A percentile compares a stretch with the other conserved stretches of the same genome.
phyloP scores from a whole-genome alignment of 2,113 vertebrate species.

The Pteruthius melanotis region DNA sequence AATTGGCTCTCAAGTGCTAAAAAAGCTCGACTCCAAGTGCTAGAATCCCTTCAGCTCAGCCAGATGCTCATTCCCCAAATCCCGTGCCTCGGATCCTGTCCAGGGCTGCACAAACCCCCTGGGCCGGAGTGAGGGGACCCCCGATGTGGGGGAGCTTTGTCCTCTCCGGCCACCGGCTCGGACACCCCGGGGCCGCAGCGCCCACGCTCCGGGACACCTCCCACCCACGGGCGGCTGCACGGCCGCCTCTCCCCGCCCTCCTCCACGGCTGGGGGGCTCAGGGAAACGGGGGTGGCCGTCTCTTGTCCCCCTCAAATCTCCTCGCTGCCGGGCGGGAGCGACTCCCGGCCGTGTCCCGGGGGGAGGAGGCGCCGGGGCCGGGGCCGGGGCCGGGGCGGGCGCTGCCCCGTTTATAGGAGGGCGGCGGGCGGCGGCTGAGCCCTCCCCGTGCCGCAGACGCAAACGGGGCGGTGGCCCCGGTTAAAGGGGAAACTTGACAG shows the following conservation, averaged over 20 bases:
- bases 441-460: conserved; percentile 37
- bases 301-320: not conserved
- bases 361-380: not conserved
- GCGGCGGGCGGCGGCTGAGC: not conserved
- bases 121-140: not conserved
- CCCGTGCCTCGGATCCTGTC: not conserved
- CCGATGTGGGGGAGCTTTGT: not conserved
- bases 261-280: not conserved
- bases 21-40: not conserved
- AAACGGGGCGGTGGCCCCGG: conserved; percentile 42
- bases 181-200: not conserved
- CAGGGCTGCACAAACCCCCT: not conserved
- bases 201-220: not conserved
- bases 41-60: not conserved
- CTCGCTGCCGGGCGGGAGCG: not conserved
- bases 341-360: not conserved
- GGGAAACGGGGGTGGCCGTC: not conserved
- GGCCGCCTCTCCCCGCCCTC: not conserved
- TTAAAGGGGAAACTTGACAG: conserved; percentile 52
- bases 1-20: not conserved
- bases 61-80: not conserved
- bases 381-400: not conserved
- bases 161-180: not conserved
- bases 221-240: not conserved
- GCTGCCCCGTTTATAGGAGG: conserved; percentile 16